Base-by-base conservation (phyloP, 2,888 invertebrate genomes). In the Scelioninae gen. 1 region DNA sequence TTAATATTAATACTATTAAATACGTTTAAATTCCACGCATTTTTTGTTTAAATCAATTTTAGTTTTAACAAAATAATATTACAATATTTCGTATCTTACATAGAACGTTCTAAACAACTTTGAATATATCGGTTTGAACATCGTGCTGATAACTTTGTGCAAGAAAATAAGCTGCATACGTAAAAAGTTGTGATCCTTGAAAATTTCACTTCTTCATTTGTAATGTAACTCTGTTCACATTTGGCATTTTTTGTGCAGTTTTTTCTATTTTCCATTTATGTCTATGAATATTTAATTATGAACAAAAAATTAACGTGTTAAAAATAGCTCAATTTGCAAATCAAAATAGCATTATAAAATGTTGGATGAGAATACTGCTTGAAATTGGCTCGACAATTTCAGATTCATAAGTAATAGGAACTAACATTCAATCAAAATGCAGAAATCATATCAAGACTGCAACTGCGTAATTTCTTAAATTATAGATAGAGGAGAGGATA, bases 401-500 rank as follows among this genome's bases (percentile, higher is more conserved):
- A 15, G 8, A 16, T 15, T 16, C 47, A 47, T 23, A 45, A 45
- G 45, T 60, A 45, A 75, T 65, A 16, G 13, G 38, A 68, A 66
- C 43, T 60, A 38, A 62, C 11, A 38, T 68, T 53, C 32, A 53
- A 76, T 76, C 47, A 56, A 40, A 10, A n/a, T n/a, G 9, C 34
- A 51, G 51, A 72, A 65, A 69, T 78, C 63, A 53, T 47, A 58
- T 53, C 47, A 49, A 13, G 45, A 43, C 11, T 58, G 47, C 63
- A 68, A 51, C 60, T 72, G 16, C 55, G 58, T 75, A 76, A 77
- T 77, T 72, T 84, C 85, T 23, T 29, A 60, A 82, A 83, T 85
- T 86, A 45, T 83, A 93, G 93, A 92, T 93, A 69, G 93, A 93
- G 84, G 93, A 93, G 82, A 91, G 91, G 68, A 93, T 93, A 77